phyloP scores from a whole-genome alignment of 2,888 invertebrate species.

The Callimorpha dominula region DNA sequence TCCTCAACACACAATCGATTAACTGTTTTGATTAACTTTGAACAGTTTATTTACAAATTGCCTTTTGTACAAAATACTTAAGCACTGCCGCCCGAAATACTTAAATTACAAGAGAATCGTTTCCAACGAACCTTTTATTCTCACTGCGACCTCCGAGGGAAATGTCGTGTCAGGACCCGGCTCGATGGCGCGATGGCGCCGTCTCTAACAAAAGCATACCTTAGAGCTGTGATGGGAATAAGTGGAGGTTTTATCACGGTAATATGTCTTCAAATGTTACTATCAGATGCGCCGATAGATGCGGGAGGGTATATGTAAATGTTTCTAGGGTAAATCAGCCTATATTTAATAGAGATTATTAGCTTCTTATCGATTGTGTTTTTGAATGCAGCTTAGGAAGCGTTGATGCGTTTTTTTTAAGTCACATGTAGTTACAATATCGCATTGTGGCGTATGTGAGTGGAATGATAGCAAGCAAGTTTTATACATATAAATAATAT shows the following conservation, averaged over 20 bases:
- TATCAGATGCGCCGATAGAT: neutral
- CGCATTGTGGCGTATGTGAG: no score
- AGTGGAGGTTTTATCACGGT: constrained; percentile 18
- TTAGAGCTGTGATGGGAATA: neutral
- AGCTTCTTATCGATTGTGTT: no score
- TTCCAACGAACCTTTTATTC: neutral
- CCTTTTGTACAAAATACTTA: neutral
- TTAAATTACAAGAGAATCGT: constrained; percentile 1
- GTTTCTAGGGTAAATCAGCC: neutral
- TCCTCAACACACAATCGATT: neutral
- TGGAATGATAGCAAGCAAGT: no score
- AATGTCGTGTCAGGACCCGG: constrained; percentile 1
- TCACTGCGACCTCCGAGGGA: neutral
- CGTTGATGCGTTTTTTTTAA: no score
- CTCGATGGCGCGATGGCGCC: constrained; percentile 6
- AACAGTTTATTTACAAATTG: constrained; percentile 9
- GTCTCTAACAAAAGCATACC: constrained; percentile 21
- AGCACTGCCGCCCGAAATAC: neutral
- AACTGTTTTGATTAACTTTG: neutral
- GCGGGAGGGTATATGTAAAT: neutral
- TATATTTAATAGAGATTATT: neutral
- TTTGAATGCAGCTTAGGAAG: no score
- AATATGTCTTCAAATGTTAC: constrained; percentile 21
- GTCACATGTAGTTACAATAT: no score
- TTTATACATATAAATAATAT: no score